Base-by-base conservation (phyloP, 2,888 invertebrate genomes). In the Operophtera brumata region DNA sequence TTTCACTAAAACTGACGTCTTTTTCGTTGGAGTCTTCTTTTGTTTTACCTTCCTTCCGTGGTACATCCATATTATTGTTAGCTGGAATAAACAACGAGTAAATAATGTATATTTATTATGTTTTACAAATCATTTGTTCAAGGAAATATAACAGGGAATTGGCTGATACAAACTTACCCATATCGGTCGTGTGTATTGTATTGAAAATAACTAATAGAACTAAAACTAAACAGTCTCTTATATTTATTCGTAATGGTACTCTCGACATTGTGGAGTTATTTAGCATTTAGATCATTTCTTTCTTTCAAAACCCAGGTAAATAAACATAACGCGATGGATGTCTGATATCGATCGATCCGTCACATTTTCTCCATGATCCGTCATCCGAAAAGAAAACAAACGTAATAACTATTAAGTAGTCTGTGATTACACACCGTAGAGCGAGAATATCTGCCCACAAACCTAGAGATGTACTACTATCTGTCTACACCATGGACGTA, bases 11-110 rank as follows among this genome's bases (percentile, higher is more conserved):
- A 78, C 75, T 84, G 3, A 84, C 70, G 32, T 77, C 73, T 68
- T 82, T 88, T 54, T 83, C 90, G 40, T 59, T 80, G 1, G 67
- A 66, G 36, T 82, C 84, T 40, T 83, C 84, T 67, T 92, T 92
- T 12, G 80, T 76, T 66, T 87, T 91, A 62, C 84, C 91, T 25
- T 89, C 88, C 75, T 93, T 93, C 36, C 82, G 83, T 55, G 89
- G 87, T 30, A 86, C 70, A 65, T 84, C 86, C 80, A 86, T 84
- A 41, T 87, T 89, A 78, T 93, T 93, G 65, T 92, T 92, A 28
- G 92, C 93, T 91, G 75, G 47, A 70, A 75, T 52, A 54, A 60
- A 43, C 25, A 43, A 57, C 32, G 20, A 11, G n/a, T 14, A 39
- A 20, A 47, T 14, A 42, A 53, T 14, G 40, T 9, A n/a, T 6